Conservation (phyloP, 2,113 vertebrate species). For the Amia ocellicauda region DNA sequence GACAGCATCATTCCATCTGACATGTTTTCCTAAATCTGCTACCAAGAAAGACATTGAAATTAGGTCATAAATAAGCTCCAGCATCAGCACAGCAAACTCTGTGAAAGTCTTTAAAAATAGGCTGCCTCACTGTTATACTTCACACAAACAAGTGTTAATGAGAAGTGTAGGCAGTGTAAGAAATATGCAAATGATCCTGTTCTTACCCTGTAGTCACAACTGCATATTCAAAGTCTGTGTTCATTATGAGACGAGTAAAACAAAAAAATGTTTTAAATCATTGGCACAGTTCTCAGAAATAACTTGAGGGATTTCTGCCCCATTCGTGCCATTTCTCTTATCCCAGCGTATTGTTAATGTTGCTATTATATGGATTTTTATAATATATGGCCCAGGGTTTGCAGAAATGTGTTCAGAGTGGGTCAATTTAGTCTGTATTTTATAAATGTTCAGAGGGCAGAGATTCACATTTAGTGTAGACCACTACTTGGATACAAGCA, state of each 20-base stretch:
- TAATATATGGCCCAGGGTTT: too few species aligned
- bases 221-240: neutral
- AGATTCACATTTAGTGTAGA: too few species aligned
- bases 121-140: neutral
- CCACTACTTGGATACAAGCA: too few species aligned
- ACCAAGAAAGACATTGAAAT: neutral
- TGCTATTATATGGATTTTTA: too few species aligned
- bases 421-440: too few species aligned
- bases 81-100: neutral
- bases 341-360: too few species aligned
- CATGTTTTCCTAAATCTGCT: neutral
- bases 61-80: neutral
- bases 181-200: neutral
- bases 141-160: slow-evolving; percentile 1
- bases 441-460: too few species aligned
- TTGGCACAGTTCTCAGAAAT: too few species aligned
- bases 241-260: neutral
- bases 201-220: neutral
- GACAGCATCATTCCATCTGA: neutral
- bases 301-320: too few species aligned
- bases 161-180: neutral
- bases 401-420: too few species aligned
- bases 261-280: too few species aligned
- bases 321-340: too few species aligned
- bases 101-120: neutral